Percentiles rank a stretch among this genome's conserved stretches.
These are phyloP conservation scores for Tolmerus cingulatus DNA, from an alignment of 2,888 invertebrate species.

Conservation along the genomic window DNA sequence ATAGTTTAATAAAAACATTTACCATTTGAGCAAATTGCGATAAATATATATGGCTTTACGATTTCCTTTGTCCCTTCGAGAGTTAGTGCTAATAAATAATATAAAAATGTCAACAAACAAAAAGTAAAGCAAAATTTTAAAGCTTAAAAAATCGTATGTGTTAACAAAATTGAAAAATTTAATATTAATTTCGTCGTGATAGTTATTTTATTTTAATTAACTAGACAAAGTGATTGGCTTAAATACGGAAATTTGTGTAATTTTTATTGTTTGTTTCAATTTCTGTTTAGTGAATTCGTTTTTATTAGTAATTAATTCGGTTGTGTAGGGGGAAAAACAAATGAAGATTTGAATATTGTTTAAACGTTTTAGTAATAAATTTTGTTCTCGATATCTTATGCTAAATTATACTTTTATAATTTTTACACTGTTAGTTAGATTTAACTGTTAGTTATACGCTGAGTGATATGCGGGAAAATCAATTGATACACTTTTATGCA, in stretches of 20 bases:
- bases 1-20: not conserved
- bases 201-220: not conserved
- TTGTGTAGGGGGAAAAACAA: not conserved
- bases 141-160: not conserved
- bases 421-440: conserved; percentile 8
- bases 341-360: not conserved
- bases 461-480: not conserved
- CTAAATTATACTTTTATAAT: not conserved
- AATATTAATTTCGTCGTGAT: conserved; percentile 21
- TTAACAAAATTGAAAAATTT: not conserved
- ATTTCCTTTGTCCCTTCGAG: not conserved
- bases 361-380: not conserved
- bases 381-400: not conserved
- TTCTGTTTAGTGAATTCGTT: not conserved
- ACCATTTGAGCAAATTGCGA: not conserved
- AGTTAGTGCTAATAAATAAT: not conserved
- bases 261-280: not conserved
- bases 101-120: not conserved
- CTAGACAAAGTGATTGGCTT: not conserved
- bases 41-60: not conserved
- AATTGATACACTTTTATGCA: not conserved
- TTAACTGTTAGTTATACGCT: not conserved
- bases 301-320: not conserved
- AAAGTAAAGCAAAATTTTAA: not conserved
- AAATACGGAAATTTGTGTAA: not conserved